Conservation (phyloP, 2,797 vertebrate species). For the Moxostoma hubbsi region DNA sequence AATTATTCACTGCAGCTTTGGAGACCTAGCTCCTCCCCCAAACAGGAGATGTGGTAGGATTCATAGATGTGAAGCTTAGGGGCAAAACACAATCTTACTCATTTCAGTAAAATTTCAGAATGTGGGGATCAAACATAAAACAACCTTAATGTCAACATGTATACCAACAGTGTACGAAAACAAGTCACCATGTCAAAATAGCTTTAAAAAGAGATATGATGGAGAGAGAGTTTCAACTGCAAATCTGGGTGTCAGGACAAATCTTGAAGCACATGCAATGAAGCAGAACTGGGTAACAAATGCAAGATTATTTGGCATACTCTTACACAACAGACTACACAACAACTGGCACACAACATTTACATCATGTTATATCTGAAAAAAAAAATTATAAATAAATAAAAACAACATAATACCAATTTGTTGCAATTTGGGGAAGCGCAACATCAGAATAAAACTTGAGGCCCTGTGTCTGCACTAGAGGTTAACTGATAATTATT, state of each 20-base stretch:
- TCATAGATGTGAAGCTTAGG: slow-evolving; percentile 28
- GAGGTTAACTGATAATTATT: too few species aligned
- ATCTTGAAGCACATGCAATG: slow-evolving; percentile 19
- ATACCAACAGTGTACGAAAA: background rate
- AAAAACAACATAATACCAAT: background rate
- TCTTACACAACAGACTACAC: slow-evolving; percentile 11
- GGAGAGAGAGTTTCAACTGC: slow-evolving; percentile 14
- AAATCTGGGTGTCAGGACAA: slow-evolving; percentile 27
- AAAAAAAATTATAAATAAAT: background rate
- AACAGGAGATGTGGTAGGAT: slow-evolving; percentile 4
- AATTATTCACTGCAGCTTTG: too few species aligned
- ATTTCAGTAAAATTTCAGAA: slow-evolving; percentile 41
- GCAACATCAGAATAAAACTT: background rate
- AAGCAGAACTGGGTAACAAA: slow-evolving; percentile 29
- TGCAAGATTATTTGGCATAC: slow-evolving; percentile 18
- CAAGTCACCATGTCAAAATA: slow-evolving; percentile 8
- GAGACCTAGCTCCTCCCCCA: too few species aligned
- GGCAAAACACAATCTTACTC: slow-evolving; percentile 34
- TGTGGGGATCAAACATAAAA: slow-evolving; percentile 11
- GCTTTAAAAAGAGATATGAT: slow-evolving; percentile 1
- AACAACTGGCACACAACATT: background rate
- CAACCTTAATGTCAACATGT: slow-evolving; percentile 17
- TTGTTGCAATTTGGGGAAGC: background rate
- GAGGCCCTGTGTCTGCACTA: background rate
- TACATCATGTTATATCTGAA: background rate